These are phyloP conservation scores for Cydia strobilella DNA, from an alignment of 1,140 invertebrate genomes.

Conservation along the genomic window DNA sequence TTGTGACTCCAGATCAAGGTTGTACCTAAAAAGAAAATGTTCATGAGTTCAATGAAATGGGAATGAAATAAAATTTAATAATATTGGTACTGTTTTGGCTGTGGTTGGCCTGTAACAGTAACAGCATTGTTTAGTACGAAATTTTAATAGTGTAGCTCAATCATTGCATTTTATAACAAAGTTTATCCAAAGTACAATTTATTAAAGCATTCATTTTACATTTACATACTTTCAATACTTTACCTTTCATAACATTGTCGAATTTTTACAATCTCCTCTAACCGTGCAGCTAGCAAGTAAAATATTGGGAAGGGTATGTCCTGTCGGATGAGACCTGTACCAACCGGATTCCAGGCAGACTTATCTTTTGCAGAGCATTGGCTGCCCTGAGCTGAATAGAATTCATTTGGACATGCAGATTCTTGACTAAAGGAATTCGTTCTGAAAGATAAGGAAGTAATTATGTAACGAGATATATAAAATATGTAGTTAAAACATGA, in stretches of 20 bases:
- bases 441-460: conserved; percentile 52
- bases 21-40: conserved; percentile 74
- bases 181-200: too few relatives aligned
- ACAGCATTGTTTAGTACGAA: too few relatives aligned
- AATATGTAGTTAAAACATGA: not conserved
- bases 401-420: conserved; percentile 90
- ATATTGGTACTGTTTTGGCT: too few relatives aligned
- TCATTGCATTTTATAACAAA: too few relatives aligned
- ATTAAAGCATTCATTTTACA: too few relatives aligned
- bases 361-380: conserved; percentile 60
- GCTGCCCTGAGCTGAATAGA: conserved; percentile 80
- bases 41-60: conserved; percentile 32
- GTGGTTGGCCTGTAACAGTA: too few relatives aligned
- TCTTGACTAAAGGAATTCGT: conserved; percentile 85
- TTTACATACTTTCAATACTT: conserved; percentile 20
- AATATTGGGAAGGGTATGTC: conserved; percentile 94
- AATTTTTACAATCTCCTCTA: conserved; percentile 82
- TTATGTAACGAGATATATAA: not conserved
- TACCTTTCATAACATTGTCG: conserved; percentile 80
- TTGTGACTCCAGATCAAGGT: conserved; percentile 81
- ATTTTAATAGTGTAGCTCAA: too few relatives aligned
- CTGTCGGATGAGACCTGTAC: conserved; percentile 86
- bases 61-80: too few relatives aligned
- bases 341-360: conserved; percentile 89
- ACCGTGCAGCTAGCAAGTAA: conserved; percentile 81